A percentile compares a stretch with the other conserved stretches of the same genome.
Evolutionary conservation across 2,888 invertebrate species (phyloP).

Genomic region (Sussaba pulchella): DNA sequence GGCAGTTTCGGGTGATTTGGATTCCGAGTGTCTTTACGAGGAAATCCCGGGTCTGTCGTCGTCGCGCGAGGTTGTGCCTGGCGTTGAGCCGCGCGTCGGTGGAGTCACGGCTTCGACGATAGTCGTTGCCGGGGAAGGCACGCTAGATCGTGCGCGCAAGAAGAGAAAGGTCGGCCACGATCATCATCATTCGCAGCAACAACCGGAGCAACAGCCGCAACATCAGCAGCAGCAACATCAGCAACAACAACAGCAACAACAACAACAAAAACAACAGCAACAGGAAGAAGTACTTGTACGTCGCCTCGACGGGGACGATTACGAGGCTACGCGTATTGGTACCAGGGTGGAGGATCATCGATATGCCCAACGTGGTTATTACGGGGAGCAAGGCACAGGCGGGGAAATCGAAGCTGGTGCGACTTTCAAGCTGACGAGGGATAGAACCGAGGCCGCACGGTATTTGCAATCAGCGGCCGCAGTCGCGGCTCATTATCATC

Average conservation of each 20-base stretch:
- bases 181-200: conserved; percentile 70
- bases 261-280: conserved; percentile 71
- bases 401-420: conserved; percentile 82
- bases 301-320: conserved; percentile 82
- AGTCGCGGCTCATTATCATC: conserved; percentile 73
- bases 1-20: conserved; percentile 81
- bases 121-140: conserved; percentile 37
- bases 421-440: conserved; percentile 85
- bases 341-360: conserved; percentile 81
- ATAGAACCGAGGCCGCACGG: conserved; percentile 82
- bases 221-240: conserved; percentile 77
- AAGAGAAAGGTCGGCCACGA: conserved; percentile 66
- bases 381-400: conserved; percentile 79
- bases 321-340: conserved; percentile 75
- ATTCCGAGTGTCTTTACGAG: conserved; percentile 83
- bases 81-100: conserved; percentile 30
- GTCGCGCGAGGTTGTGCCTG: conserved; percentile 71
- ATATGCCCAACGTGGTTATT: conserved; percentile 80
- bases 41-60: conserved; percentile 81
- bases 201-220: conserved; percentile 59
- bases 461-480: conserved; percentile 81
- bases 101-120: conserved; percentile 31
- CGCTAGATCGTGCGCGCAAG: conserved; percentile 62
- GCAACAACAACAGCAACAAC: conserved; percentile 63
- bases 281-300: conserved; percentile 85